Conservation (phyloP, 2,113 vertebrate genomes). For the Indicator maculatus region DNA sequence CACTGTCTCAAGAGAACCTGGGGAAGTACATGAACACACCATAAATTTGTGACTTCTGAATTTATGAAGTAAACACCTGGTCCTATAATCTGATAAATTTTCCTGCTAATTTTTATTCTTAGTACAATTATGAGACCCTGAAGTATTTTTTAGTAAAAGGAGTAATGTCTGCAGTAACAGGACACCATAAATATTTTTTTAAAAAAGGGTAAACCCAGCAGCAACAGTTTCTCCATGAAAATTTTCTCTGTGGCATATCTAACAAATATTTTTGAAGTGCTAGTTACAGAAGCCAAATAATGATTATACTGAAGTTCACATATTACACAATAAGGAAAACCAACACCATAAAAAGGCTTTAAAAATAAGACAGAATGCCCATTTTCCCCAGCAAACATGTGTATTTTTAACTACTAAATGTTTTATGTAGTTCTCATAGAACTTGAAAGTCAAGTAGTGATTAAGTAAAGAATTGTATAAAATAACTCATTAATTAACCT, state of each 20-base stretch:
- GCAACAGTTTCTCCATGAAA: background rate
- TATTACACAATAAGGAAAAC: background rate
- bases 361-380: background rate
- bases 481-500: background rate
- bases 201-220: background rate
- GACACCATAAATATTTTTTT: background rate
- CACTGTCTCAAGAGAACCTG: background rate
- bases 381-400: background rate
- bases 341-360: background rate
- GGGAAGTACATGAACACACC: background rate
- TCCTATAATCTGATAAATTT: background rate
- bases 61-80: background rate
- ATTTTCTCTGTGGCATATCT: background rate
- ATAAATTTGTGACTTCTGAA: background rate
- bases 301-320: background rate
- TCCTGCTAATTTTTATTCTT: background rate
- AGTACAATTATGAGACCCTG: background rate
- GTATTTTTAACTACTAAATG: background rate
- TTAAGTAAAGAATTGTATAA: background rate
- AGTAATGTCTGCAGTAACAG: background rate
- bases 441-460: background rate
- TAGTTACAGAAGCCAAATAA: background rate
- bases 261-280: background rate
- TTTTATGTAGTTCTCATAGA: background rate
- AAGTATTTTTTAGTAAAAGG: background rate